These are phyloP conservation scores for Spinus olivaceus DNA, from an alignment of 2,797 vertebrate species.

Conservation along the genomic window DNA sequence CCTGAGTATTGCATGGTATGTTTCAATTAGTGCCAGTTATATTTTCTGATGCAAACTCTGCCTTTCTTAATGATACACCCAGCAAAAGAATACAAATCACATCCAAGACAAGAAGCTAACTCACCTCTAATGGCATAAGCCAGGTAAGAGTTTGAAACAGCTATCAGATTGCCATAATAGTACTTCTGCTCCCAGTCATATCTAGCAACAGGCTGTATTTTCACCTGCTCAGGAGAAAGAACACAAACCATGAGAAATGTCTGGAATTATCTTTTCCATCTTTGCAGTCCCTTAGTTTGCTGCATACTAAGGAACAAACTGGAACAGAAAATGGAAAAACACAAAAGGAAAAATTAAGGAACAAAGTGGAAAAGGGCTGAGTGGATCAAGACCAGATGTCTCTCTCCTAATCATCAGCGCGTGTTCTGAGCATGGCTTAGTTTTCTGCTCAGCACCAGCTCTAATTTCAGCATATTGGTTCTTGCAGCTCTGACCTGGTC, in stretches of 20 bases:
- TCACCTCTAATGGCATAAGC: conserved; percentile 97
- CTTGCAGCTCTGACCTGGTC: not conserved
- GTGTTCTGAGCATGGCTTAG: not conserved
- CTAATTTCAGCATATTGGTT: not conserved
- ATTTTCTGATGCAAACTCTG: not conserved
- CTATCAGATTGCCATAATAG: conserved; percentile 95
- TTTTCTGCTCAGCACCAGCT: not conserved
- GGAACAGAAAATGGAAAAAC: not conserved
- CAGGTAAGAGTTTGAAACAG: conserved; percentile 94
- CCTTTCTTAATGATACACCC: not conserved
- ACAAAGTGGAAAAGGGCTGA: not conserved
- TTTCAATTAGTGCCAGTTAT: not conserved
- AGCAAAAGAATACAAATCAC: not conserved
- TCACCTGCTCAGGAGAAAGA: conserved; percentile 82
- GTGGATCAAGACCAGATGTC: not conserved
- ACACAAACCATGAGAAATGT: not conserved
- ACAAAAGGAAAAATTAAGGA: not conserved
- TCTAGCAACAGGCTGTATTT: conserved; percentile 97
- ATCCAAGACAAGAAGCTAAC: not conserved
- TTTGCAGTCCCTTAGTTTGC: not conserved
- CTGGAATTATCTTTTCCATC: not conserved
- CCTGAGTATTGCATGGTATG: not conserved
- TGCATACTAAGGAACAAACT: not conserved
- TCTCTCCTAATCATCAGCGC: not conserved
- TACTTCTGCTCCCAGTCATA: conserved; percentile 99